A percentile compares a stretch with the other conserved stretches of the same genome.
Evolutionary conservation across 2,888 invertebrate species (phyloP).

Genomic region (Leucophora obtusa): DNA sequence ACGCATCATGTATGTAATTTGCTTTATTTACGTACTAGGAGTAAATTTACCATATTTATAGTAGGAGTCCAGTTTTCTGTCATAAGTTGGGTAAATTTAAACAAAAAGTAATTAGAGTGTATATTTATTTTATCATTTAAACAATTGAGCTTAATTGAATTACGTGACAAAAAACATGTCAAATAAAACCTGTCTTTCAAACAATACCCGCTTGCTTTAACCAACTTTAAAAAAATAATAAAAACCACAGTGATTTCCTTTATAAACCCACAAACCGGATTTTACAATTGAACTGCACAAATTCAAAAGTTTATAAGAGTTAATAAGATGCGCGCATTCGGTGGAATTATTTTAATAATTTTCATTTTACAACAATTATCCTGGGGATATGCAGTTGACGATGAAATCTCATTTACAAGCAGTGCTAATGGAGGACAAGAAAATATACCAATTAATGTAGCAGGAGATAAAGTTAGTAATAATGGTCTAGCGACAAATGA

Average conservation of each 20-base stretch:
- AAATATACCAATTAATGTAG: not conserved
- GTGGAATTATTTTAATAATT: constrained; percentile 57
- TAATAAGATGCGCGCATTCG: constrained; percentile 47
- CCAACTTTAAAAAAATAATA: not conserved
- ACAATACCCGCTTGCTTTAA: not conserved
- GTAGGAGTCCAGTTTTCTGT: too few species aligned
- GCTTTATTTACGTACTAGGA: too few species aligned
- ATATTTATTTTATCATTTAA: too few species aligned
- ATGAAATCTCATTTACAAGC: not conserved
- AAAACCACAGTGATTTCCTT: not conserved
- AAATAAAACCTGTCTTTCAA: too few species aligned
- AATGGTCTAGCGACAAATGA: constrained; percentile 4
- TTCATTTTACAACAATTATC: constrained; percentile 57
- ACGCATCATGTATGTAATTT: too few species aligned
- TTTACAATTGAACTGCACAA: not conserved
- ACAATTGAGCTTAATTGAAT: too few species aligned
- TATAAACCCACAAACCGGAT: not conserved
- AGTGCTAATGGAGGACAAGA: not conserved
- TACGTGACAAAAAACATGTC: too few species aligned
- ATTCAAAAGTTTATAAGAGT: not conserved
- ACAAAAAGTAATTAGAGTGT: too few species aligned
- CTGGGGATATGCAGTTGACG: constrained; percentile 41
- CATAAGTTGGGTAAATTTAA: too few species aligned
- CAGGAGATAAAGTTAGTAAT: not conserved
- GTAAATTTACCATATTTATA: too few species aligned